These are phyloP conservation scores for Halocaridina rubra DNA, from an alignment of 2,888 invertebrate genomes.

Conservation along the genomic window DNA sequence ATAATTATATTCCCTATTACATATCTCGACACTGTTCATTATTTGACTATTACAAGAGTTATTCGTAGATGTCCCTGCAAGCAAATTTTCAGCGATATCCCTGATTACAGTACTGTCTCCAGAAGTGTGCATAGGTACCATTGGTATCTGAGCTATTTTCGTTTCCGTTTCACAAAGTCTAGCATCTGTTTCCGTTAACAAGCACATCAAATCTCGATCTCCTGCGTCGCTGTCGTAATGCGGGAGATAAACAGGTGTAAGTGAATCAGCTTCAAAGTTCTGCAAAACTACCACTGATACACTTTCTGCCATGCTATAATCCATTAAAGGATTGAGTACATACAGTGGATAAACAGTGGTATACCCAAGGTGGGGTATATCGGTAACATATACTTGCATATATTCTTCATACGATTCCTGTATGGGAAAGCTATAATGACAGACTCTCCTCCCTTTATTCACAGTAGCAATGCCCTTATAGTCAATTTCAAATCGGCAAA, in stretches of 20 bases:
- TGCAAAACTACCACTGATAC: background rate
- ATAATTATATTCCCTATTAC: too few species aligned
- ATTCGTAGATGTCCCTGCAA: too few species aligned
- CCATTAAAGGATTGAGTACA: background rate
- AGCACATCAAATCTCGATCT: too few species aligned
- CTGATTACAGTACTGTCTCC: too few species aligned
- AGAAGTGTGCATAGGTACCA: too few species aligned
- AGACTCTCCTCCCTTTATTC: background rate
- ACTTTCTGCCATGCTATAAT: background rate
- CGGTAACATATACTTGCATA: background rate
- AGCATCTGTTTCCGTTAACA: background rate
- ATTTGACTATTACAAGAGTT: too few species aligned
- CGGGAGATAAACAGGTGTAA: background rate
- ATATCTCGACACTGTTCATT: too few species aligned
- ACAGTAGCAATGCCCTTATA: conserved; percentile 26
- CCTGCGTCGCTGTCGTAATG: too few species aligned
- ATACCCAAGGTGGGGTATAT: background rate
- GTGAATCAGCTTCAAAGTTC: background rate
- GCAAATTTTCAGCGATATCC: too few species aligned
- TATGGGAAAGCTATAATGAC: background rate
- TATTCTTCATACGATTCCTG: background rate
- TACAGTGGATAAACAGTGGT: background rate
- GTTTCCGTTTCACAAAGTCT: background rate
- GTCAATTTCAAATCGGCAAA: conserved; percentile 51
- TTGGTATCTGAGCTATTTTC: too few species aligned